Evolutionary conservation across 2,888 invertebrate species (phyloP).

Genomic region (Epinotia ramella): DNA sequence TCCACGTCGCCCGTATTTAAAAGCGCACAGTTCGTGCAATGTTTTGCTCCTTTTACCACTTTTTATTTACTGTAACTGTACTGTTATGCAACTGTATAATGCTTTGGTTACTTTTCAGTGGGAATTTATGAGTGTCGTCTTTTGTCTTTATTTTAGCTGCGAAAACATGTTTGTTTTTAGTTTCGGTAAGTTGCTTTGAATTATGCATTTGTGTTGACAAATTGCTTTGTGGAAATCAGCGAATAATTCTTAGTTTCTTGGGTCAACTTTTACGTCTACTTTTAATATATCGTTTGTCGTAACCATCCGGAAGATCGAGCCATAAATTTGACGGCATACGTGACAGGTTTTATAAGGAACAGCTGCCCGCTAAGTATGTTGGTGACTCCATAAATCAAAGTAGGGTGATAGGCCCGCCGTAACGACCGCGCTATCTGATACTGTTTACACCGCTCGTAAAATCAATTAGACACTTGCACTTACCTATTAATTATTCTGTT

Average conservation of each 20-base stretch:
- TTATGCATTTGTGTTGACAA: conserved; percentile 59
- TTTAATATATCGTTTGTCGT: conserved; percentile 26
- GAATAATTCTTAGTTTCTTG: conserved; percentile 24
- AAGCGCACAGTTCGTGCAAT: conserved; percentile 83
- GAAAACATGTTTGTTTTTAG: conserved; percentile 74
- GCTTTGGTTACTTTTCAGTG: conserved; percentile 83
- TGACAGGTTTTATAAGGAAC: conserved; percentile 40
- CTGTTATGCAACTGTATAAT: conserved; percentile 84
- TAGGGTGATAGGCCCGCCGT: conserved; percentile 25
- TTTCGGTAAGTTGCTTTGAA: conserved; percentile 68
- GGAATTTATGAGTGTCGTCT: conserved; percentile 78
- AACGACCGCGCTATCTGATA: conserved; percentile 57
- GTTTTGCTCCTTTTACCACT: conserved; percentile 79
- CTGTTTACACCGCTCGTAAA: conserved; percentile 63
- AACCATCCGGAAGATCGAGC: conserved; percentile 35
- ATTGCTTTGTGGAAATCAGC: conserved; percentile 21
- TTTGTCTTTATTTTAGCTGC: conserved; percentile 80
- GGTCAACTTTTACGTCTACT: conserved; percentile 11
- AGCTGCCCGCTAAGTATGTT: conserved; percentile 30
- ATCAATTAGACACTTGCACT: conserved; percentile 60
- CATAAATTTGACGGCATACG: conserved; percentile 38
- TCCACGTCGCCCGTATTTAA: conserved; percentile 84
- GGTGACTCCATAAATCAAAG: conserved; percentile 36
- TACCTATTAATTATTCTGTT: conserved; percentile 55
- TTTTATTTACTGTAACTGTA: conserved; percentile 82